Conservation (phyloP, 2,797 vertebrate species). For the Megalops cyprinoides region DNA sequence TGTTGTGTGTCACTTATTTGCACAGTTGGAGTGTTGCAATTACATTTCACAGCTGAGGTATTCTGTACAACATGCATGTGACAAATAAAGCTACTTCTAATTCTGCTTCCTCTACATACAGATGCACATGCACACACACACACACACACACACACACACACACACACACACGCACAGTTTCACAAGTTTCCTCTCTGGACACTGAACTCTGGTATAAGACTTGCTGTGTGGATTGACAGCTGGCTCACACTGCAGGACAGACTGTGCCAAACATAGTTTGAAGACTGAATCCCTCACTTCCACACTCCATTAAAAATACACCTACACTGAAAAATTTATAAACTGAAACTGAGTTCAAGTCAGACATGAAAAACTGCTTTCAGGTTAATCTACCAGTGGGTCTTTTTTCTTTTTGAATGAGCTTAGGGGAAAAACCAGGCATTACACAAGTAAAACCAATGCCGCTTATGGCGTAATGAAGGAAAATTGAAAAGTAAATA, state of each 20-base stretch:
- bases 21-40: too few species aligned
- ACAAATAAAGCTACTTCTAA: background rate
- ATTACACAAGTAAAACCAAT: background rate
- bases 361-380: background rate
- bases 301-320: too few species aligned
- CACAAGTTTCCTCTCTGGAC: too few species aligned
- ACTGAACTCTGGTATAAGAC: too few species aligned
- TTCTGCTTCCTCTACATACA: background rate
- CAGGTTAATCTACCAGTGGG: background rate
- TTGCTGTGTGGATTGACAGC: too few species aligned
- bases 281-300: too few species aligned
- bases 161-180: too few species aligned
- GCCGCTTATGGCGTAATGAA: background rate
- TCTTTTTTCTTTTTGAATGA: background rate
- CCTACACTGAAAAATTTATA: background rate
- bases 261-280: too few species aligned
- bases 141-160: background rate
- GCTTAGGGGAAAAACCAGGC: background rate
- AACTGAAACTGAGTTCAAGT: background rate
- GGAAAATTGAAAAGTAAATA: background rate
- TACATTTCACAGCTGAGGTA: too few species aligned
- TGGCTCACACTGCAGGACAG: too few species aligned
- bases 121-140: background rate
- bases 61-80: background rate
- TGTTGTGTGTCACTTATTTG: too few species aligned